Conservation (phyloP, 2,888 invertebrate species). For the Rhogogaster chlorosoma region DNA sequence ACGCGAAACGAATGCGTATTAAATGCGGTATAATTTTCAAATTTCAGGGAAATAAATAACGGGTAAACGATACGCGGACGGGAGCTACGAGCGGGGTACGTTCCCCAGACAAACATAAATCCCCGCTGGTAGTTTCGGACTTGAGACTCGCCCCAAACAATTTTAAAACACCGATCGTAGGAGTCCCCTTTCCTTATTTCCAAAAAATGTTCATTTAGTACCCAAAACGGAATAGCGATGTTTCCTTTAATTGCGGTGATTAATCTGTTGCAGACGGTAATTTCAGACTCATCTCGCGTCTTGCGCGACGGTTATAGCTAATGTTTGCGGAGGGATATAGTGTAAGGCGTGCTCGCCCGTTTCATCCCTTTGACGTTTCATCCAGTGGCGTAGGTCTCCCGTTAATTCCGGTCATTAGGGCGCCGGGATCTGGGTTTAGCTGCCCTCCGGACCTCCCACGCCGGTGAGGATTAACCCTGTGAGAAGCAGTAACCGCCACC, state of each 20-base stretch:
- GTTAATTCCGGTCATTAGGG: neutral
- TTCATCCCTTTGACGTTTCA: neutral
- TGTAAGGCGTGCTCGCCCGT: neutral
- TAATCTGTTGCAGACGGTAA: slow-evolving; percentile 68
- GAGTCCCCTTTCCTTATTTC: too few relatives aligned
- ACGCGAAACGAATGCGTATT: slow-evolving; percentile 66
- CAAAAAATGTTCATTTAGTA: neutral
- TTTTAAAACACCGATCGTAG: neutral
- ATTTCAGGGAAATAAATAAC: slow-evolving; percentile 76
- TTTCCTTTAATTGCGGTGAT: slow-evolving; percentile 71
- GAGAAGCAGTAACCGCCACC: slow-evolving; percentile 75
- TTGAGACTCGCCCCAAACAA: neutral
- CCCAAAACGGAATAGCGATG: neutral
- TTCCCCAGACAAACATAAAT: slow-evolving; percentile 68
- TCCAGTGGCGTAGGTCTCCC: neutral
- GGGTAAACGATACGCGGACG: slow-evolving; percentile 75
- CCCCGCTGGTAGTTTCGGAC: slow-evolving; percentile 27
- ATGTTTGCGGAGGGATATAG: slow-evolving; percentile 18
- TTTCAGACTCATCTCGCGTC: neutral
- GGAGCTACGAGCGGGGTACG: slow-evolving; percentile 61
- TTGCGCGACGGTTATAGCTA: slow-evolving; percentile 7
- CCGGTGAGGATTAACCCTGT: slow-evolving; percentile 73
- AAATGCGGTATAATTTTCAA: slow-evolving; percentile 77
- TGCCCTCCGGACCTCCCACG: slow-evolving; percentile 58
- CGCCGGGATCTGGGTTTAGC: neutral